Base-by-base conservation (phyloP, 2,888 invertebrate species). In the Drosophila demipolita region DNA sequence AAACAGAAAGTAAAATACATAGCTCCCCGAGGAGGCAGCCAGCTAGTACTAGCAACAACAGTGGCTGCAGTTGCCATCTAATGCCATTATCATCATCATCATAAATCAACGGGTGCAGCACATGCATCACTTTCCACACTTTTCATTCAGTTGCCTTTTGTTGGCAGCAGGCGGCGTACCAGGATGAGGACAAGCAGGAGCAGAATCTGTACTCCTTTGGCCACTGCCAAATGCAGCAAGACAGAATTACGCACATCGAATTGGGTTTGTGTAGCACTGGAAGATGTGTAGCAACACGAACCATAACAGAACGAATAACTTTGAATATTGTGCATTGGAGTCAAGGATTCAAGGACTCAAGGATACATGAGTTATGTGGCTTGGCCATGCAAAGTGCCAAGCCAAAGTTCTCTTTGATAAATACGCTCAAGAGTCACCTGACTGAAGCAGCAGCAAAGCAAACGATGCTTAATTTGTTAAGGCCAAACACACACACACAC, bases 51-150 rank as follows among this genome's bases (percentile, higher is more conserved):
- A 15, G 29, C 26, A 29, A 29, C 49, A 29, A 49, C 49, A 49
- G 17, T 4, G 45, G 23, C 23, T 55, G n/a, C 54, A 85, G 75
- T 78, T 71, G 66, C 78, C 70, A 78, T 63, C 65, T 78, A 49
- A 66, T 55, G 66, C 71, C 75, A 76, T 84, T 80, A 84, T 83
- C 80, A 80, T 83, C 82, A 86, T 82, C 84, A 75, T 76, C 87
- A 89, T 86, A 86, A 87, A 86, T 86, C 86, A 89, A 63, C 73
- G 63, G 73, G 73, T 82, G 84, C 87, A 83, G 77, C 89, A 83
- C 74, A 83, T 89, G 85, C 85, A 82, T 74, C 87, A 89, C 81
- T 78, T 72, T 71, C 57, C 66, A 64, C 67, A 55, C 61, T 66
- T 66, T 68, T 74, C 64, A 45, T 64, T 36, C 73, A 42, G 36